Evolutionary conservation across 2,888 invertebrate species (phyloP).

Genomic region (Perithous albicinctus): DNA sequence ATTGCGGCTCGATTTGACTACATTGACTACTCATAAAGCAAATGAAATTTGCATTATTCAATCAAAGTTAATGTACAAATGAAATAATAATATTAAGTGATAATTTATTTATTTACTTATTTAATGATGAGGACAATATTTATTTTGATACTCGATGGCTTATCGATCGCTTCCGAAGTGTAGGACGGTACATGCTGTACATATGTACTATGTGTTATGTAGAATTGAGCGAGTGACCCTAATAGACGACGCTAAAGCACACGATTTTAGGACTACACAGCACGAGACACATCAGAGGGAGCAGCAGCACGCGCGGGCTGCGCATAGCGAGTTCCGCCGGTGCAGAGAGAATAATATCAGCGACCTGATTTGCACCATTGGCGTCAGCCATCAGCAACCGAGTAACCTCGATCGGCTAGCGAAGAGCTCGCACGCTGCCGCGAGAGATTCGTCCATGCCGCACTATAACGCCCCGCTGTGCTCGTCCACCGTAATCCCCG

Average conservation of each 20-base stretch:
- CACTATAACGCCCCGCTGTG: slow-evolving; percentile 40
- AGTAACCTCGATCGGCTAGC: slow-evolving; percentile 76
- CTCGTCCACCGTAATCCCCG: slow-evolving; percentile 37
- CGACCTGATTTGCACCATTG: slow-evolving; percentile 78
- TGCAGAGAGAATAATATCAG: slow-evolving; percentile 74
- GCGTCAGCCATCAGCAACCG: slow-evolving; percentile 74
- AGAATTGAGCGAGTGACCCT: slow-evolving; percentile 53
- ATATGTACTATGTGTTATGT: slow-evolving; percentile 19
- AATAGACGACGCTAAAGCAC: slow-evolving; percentile 56
- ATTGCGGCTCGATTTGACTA: too few species aligned
- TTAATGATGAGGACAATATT: neutral
- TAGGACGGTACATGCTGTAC: neutral
- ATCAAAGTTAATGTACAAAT: too few species aligned
- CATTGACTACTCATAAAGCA: neutral
- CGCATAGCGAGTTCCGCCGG: slow-evolving; percentile 52
- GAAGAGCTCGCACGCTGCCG: slow-evolving; percentile 63
- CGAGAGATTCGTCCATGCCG: slow-evolving; percentile 49
- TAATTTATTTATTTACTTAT: neutral
- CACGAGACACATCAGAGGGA: slow-evolving; percentile 51
- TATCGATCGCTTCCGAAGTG: neutral
- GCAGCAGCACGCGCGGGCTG: slow-evolving; percentile 38
- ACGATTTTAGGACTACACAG: slow-evolving; percentile 54
- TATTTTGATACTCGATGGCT: slow-evolving; percentile 2
- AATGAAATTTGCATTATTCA: neutral
- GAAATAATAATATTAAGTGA: neutral